Base-by-base conservation (phyloP, 2,797 vertebrate species). In the Mastacembelus armatus region DNA sequence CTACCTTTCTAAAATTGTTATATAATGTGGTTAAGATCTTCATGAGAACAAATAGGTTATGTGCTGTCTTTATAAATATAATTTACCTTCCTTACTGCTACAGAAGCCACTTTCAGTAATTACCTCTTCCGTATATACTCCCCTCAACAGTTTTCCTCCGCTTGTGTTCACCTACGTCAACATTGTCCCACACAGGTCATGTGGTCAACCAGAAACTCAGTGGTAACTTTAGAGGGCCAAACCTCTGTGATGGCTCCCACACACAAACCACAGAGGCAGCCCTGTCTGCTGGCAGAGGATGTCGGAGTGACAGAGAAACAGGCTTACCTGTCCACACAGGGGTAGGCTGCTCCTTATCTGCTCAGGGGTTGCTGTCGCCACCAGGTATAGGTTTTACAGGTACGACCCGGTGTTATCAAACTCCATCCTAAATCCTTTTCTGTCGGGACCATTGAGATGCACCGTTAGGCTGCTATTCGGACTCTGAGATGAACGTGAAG, bases 401-500 rank as follows among this genome's bases (percentile, higher is more conserved):
- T 66, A 72, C 83, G 44, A 80, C 64, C 74, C 40, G 80, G 56
- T 74, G 74, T 60, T 14, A 18, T 16, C 80, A 62, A 5, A 75
- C 83, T n/a, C n/a, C n/a, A 48, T 42, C 79, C 58, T 16, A 5
- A 44, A 65, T 4, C 61, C 48, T 77, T 69, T 77, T 71, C 88
- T 83, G 80, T 65, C 74, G 60, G 83, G 83, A 81, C 66, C 50
- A 62, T 1, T 95, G 95, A 95, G 89, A 98, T 97, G 96, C 91
- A 88, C 87, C 93, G 88, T 65, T 95, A 93, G 83, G 91, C 90
- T 80, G 86, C 83, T 63, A 84, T 73, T 92, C 85, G 92, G 91
- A 92, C 93, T 85, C 92, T 97, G 97, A 97, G 94, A 99, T 99
- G 98, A 98, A 95, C 92, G 91, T 95, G 88, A 94, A 93, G 93